A percentile compares a stretch with the other conserved stretches of the same genome.
These are phyloP conservation scores for Prenolepis imparis DNA, from an alignment of 2,888 invertebrate genomes.

Conservation along the genomic window DNA sequence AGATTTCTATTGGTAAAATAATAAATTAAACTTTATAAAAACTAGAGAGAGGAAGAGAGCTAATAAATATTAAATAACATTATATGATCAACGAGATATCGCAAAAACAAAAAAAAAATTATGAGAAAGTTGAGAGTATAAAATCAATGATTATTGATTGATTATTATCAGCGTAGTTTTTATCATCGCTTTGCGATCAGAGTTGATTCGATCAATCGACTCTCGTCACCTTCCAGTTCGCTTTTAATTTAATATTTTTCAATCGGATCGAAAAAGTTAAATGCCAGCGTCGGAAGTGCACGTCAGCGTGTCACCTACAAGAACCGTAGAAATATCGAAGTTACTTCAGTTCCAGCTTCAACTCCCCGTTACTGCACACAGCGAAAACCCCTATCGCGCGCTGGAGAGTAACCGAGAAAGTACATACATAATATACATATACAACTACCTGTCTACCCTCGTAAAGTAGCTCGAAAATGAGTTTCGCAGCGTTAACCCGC, in stretches of 20 bases:
- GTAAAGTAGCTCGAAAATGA: constrained; percentile 49
- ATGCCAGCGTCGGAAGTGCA: constrained; percentile 24
- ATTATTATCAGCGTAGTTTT: background rate
- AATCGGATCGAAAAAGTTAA: constrained; percentile 22
- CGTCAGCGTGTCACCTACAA: constrained; percentile 44
- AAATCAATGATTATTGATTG: background rate
- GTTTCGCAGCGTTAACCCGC: constrained; percentile 53
- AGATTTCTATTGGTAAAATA: background rate
- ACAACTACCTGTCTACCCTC: constrained; percentile 45
- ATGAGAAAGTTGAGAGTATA: background rate
- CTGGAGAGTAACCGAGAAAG: constrained; percentile 33
- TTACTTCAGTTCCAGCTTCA: constrained; percentile 44
- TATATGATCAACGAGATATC: background rate
- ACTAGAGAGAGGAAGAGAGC: background rate
- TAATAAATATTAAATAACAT: background rate
- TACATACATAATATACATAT: constrained; percentile 28
- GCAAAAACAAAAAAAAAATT: background rate
- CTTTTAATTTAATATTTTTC: constrained; percentile 35
- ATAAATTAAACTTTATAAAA: background rate
- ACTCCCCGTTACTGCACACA: background rate
- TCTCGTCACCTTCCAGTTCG: background rate
- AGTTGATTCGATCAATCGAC: constrained; percentile 4
- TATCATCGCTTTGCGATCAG: background rate
- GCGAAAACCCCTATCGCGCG: constrained; percentile 27
- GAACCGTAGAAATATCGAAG: constrained; percentile 55